phyloP scores from a whole-genome alignment of 2,797 vertebrate genomes.

The Pseudocheirus occidentalis region DNA sequence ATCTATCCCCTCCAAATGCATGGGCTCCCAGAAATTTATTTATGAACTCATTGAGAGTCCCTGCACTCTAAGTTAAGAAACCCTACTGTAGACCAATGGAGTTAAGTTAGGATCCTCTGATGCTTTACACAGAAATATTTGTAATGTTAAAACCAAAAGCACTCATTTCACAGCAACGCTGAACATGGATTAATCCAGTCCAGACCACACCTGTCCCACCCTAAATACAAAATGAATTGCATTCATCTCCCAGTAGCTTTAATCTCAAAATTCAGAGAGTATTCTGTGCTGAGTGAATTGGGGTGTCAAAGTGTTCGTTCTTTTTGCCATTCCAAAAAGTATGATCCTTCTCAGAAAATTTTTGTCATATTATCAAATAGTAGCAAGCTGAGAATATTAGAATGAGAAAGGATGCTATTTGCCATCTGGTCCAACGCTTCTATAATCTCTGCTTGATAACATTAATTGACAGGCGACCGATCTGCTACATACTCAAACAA shows the following conservation, averaged over 20 bases:
- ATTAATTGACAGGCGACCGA: background rate
- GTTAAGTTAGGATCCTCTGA: slow-evolving; percentile 33
- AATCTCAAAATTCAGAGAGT: background rate
- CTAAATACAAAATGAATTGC: slow-evolving; percentile 31
- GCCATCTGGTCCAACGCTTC: background rate
- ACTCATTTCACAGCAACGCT: slow-evolving; percentile 2
- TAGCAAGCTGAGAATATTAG: background rate
- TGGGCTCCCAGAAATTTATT: background rate
- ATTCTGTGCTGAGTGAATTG: background rate
- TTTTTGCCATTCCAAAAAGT: background rate
- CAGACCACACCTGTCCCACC: slow-evolving; percentile 16
- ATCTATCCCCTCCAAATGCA: background rate
- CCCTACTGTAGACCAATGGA: background rate
- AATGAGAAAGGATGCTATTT: background rate
- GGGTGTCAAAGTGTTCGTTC: background rate
- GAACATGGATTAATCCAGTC: slow-evolving; percentile 48
- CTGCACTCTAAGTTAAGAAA: background rate
- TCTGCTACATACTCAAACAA: background rate
- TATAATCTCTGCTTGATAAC: background rate
- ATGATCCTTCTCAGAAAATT: background rate
- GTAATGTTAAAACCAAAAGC: slow-evolving; percentile 28
- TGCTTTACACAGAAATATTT: background rate
- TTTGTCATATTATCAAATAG: background rate
- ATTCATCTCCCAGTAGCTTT: background rate
- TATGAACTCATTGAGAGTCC: background rate